Evolutionary conservation across 2,797 vertebrate genomes (phyloP), one percentile per base, ranked within the genome.

Genomic region (Emys orbicularis): DNA sequence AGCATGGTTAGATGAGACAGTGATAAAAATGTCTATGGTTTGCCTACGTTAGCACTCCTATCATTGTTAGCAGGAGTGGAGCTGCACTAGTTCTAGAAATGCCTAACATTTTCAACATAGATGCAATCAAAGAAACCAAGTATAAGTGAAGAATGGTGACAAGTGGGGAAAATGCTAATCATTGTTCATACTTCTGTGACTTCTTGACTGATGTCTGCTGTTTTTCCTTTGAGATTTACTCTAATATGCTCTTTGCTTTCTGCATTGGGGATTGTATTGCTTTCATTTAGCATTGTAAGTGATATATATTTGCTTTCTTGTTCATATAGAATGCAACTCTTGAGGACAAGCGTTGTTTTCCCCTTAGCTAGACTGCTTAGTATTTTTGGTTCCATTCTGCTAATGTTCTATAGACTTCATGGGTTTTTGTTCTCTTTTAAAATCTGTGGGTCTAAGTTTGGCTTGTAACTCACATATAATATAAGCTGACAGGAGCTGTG

Each of bases 401-500:
- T 86, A 44, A n/a, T 0, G 0, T 88, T 74, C 16, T 29, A 72
- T 57, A 52, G 15, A 25, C 10, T 74, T 85, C 53, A 86, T 0
- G 0, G 2, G 21, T 4, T 31, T 95, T 94, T 94, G 4, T 79
- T 94, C 57, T 84, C 53, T 77, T 90, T 89, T 84, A 92, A 95
- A 80, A 90, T 77, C 47, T 81, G 50, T 86, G 13, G 9, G 27
- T 57, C 44, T 93, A 79, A 92, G 37, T 94, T 94, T 88, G 47
- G 83, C 87, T 94, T 94, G 57, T 94, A 90, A 86, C 57, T 96
- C 1, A 1, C 25, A 21, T 77, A 56, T 61, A 94, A 92, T 79
- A 89, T 34, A 81, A 96, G 21, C 47, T 94, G 94, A 82, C 87
- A 93, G 53, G 15, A 97, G 61, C 21, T 1, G 0, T 96, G 88